phyloP scores from a whole-genome alignment of 2,888 invertebrate species.

The Archips crataeganus region DNA sequence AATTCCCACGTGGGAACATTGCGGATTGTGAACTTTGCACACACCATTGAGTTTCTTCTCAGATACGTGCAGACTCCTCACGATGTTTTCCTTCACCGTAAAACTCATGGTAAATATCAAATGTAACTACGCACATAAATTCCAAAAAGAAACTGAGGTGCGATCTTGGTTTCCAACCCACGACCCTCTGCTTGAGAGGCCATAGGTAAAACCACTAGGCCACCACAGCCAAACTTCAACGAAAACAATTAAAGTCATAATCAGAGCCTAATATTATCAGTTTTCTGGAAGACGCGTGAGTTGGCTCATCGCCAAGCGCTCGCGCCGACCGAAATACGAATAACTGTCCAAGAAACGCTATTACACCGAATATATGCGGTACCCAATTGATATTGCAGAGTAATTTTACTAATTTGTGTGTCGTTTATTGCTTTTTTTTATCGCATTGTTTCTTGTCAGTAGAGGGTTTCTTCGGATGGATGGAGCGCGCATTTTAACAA shows the following conservation, averaged over 20 bases:
- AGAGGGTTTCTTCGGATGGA: neutral
- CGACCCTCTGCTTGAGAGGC: too few relatives aligned
- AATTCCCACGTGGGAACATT: too few relatives aligned
- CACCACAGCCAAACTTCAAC: too few relatives aligned
- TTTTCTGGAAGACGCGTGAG: neutral
- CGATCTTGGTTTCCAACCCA: too few relatives aligned
- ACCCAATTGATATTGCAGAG: constrained; percentile 22
- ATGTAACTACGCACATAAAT: too few relatives aligned
- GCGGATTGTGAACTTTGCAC: too few relatives aligned
- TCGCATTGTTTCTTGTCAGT: constrained; percentile 5
- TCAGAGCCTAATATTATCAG: neutral
- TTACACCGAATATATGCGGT: constrained; percentile 19
- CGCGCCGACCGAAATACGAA: constrained; percentile 3
- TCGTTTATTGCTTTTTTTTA: constrained; percentile 9
- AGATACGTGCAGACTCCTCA: too few relatives aligned
- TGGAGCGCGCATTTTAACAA: neutral
- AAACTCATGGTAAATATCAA: too few relatives aligned
- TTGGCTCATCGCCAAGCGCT: neutral
- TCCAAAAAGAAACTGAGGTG: too few relatives aligned
- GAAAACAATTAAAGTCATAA: neutral
- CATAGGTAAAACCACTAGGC: too few relatives aligned
- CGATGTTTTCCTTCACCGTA: too few relatives aligned
- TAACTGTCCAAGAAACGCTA: constrained; percentile 11
- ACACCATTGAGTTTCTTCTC: too few relatives aligned
- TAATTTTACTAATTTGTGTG: constrained; percentile 22